phyloP scores from a whole-genome alignment of 2,797 vertebrate genomes.

The Cygnus olor region DNA sequence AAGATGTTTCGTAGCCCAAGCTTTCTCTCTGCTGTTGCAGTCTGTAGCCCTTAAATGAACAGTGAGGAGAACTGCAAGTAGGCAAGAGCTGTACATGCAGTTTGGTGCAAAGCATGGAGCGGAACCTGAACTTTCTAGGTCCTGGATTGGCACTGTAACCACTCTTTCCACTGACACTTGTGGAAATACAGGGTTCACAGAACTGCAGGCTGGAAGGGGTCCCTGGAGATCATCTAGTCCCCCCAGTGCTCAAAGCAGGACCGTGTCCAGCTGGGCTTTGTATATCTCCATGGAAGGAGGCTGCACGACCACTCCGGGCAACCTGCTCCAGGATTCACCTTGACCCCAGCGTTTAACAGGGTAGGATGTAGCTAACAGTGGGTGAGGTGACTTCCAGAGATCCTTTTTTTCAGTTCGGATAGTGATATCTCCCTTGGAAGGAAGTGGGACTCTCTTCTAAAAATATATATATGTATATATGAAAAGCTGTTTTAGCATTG shows the following conservation, averaged over 20 bases:
- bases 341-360: not conserved
- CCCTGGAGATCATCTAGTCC: not conserved
- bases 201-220: not conserved
- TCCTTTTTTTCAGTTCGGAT: not conserved
- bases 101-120: rapidly evolving
- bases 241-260: not conserved
- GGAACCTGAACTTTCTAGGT: not conserved
- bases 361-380: not conserved
- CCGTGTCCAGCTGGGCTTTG: not conserved
- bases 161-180: not conserved
- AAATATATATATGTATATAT: not conserved
- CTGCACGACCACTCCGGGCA: not conserved
- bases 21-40: not conserved
- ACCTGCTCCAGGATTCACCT: not conserved
- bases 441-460: not conserved
- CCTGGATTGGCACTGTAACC: not conserved
- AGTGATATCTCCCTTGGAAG: not conserved
- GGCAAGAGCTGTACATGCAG: not conserved
- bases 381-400: not conserved
- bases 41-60: not conserved
- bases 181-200: not conserved
- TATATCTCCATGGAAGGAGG: not conserved
- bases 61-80: not conserved
- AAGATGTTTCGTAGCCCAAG: not conserved
- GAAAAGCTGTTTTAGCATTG: not conserved